Evolutionary conservation across 2,113 vertebrate species (phyloP).

Genomic region (Sciurus niger): DNA sequence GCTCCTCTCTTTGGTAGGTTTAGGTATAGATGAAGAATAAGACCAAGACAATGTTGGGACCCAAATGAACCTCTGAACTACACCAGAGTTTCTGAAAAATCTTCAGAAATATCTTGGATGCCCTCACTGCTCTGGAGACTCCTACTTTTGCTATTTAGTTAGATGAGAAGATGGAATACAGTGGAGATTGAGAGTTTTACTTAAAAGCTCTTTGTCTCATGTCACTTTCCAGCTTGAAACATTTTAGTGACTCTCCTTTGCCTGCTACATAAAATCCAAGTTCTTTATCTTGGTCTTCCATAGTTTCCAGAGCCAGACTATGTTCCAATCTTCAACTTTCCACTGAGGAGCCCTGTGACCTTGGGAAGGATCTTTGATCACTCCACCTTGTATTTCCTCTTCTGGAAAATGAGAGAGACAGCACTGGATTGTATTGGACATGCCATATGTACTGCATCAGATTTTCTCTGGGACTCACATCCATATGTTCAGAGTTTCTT

Average conservation of each 20-base stretch:
- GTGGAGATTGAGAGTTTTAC: background rate
- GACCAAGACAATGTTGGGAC: background rate
- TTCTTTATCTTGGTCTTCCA: slow-evolving; percentile 7
- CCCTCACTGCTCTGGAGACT: background rate
- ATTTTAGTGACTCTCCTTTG: background rate
- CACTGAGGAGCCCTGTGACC: background rate
- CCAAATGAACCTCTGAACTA: background rate
- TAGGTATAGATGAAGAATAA: slow-evolving; percentile 26
- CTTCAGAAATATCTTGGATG: background rate
- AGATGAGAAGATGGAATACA: background rate
- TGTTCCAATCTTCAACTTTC: slow-evolving; percentile 15
- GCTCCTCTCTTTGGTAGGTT: background rate
- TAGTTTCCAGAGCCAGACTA: slow-evolving; percentile 34
- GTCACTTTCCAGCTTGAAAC: slow-evolving; percentile 41
- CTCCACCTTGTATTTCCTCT: background rate
- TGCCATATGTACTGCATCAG: background rate
- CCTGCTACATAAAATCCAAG: background rate
- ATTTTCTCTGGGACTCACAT: background rate
- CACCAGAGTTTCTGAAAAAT: background rate
- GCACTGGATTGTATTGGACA: background rate
- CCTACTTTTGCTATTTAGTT: background rate
- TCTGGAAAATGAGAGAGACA: slow-evolving; percentile 40
- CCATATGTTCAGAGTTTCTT: background rate
- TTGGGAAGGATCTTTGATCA: background rate
- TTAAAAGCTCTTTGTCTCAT: background rate